Base-by-base conservation (phyloP, 1,140 invertebrate species). In the Glossosoma conforme region DNA sequence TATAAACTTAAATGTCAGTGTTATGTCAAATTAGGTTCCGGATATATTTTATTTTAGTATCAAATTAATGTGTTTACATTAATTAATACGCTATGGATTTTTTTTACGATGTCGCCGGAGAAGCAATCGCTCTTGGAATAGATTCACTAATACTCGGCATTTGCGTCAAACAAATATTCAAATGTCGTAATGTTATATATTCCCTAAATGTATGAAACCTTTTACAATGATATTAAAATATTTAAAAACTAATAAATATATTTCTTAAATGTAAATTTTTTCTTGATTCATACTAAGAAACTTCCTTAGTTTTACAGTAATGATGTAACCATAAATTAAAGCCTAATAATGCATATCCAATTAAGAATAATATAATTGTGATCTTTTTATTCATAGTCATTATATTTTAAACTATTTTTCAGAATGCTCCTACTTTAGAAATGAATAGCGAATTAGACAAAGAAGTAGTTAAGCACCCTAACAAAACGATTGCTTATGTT, bases 71-170 rank as follows among this genome's bases (percentile, higher is more conserved):
- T 15, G 6, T 36, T 11, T 36, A 9, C n/a, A 44, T 17, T 44
- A 32, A 18, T 20, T 19, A 19, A 9, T n/a, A n/a, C n/a, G n/a
- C n/a, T n/a, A 73, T 73, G 70, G 70, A 73, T 56, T 68, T 73
- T 62, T 60, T 73, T 37, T 68, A 68, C 10, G 68, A 72, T 53
- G 58, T 72, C 28, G 65, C 70, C 48, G 77, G 78, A 8, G 85
- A 87, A 75, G 69, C 77, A 24, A 67, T 88, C 47, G 76, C 81
- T 9, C 67, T 89, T n/a, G 83, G 83, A 28, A 70, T 89, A 37
- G 85, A 88, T 63, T 74, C 82, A 8, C 59, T 87, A 24, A 81
- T 87, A 54, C 76, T 89, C 40, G 80, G 78, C 3, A 70, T 85
- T 21, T 87, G 85, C 61, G 67, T 84, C 5, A 80, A 77, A 60